Base-by-base conservation (phyloP, 1,140 invertebrate genomes). In the Nasonia longicornis region DNA sequence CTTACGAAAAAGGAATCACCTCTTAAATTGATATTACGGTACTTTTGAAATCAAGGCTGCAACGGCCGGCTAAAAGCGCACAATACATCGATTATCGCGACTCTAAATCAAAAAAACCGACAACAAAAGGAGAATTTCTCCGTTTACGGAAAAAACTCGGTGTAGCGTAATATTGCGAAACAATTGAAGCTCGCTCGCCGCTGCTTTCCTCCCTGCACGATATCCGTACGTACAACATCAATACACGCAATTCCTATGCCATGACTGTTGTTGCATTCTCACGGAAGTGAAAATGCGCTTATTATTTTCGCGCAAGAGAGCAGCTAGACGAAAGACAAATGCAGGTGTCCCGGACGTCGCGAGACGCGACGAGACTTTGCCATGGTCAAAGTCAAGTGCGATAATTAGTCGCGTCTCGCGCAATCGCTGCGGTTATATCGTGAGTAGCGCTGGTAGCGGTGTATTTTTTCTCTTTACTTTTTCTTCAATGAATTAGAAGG, bases 381-480 rank as follows among this genome's bases (percentile, higher is more conserved):
- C 45, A 38, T 73, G 48, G 73, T 80, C 79, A 81, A 81, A 76
- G 79, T 81, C 79, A 81, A 81, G 73, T 73, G 45, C 73, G 66
- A 48, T 42, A 45, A 73, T 73, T 73, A 52, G 71, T 52, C 45
- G 71, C 8, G 45, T 10, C 14, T 48, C 58, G 22, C 45, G 38
- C 58, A 72, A 58, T 72, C 42, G 52, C 38, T 35, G 52, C 58
- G n/a, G 52, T n/a, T 58, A 58, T 58, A 58, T 58, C 52, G 48
- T 2, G 11, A 35, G 38, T 42, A 22, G 63, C 63, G 22, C 63
- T 42, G 38, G 38, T 42, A 42, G n/a, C 29, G 20, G 26, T 69
- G 16, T 29, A 69, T 29, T 22, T 14, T 52, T 73, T 73, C 45
- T 52, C 35, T 73, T 52, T 6, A 48, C 71, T 73, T 75, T 64